Evolutionary conservation across 2,113 vertebrate species (phyloP), one percentile per base, ranked within the genome.

Genomic region (Spheniscus mendiculus): DNA sequence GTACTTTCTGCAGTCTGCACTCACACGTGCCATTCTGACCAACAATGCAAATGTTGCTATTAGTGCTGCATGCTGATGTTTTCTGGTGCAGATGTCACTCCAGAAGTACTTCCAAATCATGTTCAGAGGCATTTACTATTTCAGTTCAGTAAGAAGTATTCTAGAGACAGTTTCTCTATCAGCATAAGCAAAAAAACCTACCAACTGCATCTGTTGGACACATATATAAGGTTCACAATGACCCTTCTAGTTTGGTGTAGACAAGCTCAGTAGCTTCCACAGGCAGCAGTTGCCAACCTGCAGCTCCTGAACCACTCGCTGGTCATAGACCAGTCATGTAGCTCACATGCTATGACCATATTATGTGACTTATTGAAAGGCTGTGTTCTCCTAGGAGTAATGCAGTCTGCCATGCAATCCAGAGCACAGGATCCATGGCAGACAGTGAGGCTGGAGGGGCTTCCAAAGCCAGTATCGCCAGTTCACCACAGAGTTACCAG

Each of bases 401-500:
- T 10, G 2, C 22, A n/a, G 19, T 4, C 74, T 59, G 18, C 30
- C 1, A 4, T 10, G 53, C 38, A 55, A 8, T 12, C 17, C 55
- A 47, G 76, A 70, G 34, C 44, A 32, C 34, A 47, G 78, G 12
- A 52, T 47, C 44, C 3, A 3, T 11, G 18, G 62, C 61, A 27
- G 61, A 62, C 25, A 65, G 38, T 12, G 32, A 17, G 44, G 15
- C 66, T 69, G 44, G 32, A 25, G 11, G 11, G 22, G 22, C 32
- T 67, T 15, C 62, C 5, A 10, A n/a, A 59, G 15, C 5, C n/a
- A 15, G 4, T 30, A 29, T 29, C 0, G 0, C 8, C 4, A 0
- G 15, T 30, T 65, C 29, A 59, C 11, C 27, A 30, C 11, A 36
- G 34, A 47, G 52, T 27, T 27, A n/a, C 27, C 21, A 42, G 40